Evolutionary conservation across 2,797 vertebrate genomes (phyloP).

Genomic region (Dermochelys coriacea): DNA sequence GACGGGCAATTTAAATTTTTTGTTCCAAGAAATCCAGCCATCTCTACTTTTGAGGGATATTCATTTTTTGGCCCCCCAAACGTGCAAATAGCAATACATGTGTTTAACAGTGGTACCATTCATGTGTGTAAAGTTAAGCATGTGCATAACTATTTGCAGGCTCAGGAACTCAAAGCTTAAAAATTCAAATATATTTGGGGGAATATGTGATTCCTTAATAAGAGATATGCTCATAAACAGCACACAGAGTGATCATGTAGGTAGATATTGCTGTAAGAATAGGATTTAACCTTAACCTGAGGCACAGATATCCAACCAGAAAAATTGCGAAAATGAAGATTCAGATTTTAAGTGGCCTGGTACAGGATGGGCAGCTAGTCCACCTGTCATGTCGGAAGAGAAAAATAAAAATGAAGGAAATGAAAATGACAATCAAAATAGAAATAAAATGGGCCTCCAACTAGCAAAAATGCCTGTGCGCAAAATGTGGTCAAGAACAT

Average conservation of each 20-base stretch:
- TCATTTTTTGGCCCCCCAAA: neutral
- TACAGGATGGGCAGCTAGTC: neutral
- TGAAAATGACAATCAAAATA: neutral
- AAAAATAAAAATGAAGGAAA: neutral
- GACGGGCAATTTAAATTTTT: neutral
- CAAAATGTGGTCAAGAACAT: neutral
- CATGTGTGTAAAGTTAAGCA: neutral
- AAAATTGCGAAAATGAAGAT: neutral
- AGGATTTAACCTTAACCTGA: neutral
- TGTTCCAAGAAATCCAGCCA: neutral
- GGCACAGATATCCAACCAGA: rapidly evolving
- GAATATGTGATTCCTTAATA: neutral
- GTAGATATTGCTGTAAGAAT: neutral
- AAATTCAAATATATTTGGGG: neutral
- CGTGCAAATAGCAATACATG: neutral
- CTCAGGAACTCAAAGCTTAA: neutral
- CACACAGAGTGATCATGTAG: neutral
- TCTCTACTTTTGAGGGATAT: neutral
- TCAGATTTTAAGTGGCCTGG: neutral
- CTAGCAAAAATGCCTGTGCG: neutral
- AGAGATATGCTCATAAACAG: neutral
- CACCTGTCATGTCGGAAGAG: neutral
- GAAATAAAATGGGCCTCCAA: neutral
- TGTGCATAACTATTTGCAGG: neutral
- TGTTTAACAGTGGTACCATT: neutral